phyloP scores from a whole-genome alignment of 2,113 vertebrate species.

The Oxygymnocypris stewartii region DNA sequence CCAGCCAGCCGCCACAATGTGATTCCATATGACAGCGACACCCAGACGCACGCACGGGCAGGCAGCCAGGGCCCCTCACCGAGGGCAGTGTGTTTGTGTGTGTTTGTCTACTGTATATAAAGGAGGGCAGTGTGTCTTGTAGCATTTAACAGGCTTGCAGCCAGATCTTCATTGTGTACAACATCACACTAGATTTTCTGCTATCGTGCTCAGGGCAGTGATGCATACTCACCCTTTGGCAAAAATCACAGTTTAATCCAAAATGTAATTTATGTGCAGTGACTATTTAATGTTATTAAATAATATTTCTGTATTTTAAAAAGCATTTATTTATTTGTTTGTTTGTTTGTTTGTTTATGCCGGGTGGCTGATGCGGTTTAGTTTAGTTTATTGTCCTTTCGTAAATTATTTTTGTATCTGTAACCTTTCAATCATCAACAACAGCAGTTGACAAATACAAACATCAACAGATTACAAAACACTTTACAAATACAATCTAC shows the following conservation, averaged over 20 bases:
- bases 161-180: conserved; percentile 35
- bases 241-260: background rate
- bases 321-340: background rate
- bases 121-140: conserved; percentile 39
- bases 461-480: too few relatives aligned
- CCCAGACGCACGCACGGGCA: conserved; percentile 66
- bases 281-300: background rate
- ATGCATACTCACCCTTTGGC: background rate
- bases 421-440: too few relatives aligned
- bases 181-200: conserved; percentile 34
- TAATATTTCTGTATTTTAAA: background rate
- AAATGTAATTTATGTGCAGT: background rate
- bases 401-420: too few relatives aligned
- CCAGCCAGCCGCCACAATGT: conserved; percentile 54
- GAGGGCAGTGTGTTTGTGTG: conserved; percentile 30
- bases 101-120: conserved; percentile 23
- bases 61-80: conserved; percentile 51
- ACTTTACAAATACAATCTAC: too few relatives aligned
- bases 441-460: too few relatives aligned
- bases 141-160: conserved; percentile 39
- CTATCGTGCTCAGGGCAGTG: conserved; percentile 41
- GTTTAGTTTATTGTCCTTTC: too few relatives aligned
- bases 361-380: background rate
- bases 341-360: background rate
- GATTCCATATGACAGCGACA: conserved; percentile 72